phyloP scores from a whole-genome alignment of 2,113 vertebrate genomes.

The Microtus ochrogaster region DNA sequence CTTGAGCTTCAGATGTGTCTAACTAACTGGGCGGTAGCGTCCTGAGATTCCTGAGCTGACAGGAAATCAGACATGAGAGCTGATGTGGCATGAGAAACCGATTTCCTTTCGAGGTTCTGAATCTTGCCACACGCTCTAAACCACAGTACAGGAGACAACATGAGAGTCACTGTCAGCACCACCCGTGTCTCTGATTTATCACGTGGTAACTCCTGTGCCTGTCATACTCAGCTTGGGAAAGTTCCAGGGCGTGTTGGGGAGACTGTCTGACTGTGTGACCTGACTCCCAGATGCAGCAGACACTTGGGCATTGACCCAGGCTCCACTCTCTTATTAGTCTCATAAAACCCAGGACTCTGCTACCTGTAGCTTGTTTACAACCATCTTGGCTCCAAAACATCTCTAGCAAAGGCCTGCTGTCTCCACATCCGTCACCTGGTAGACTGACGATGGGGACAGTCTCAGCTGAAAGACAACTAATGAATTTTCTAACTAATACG shows the following conservation, averaged over 20 bases:
- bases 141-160: neutral
- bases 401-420: neutral
- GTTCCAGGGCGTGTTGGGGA: neutral
- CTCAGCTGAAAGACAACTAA: neutral
- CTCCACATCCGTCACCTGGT: too few species aligned
- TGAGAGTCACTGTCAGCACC: neutral
- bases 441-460: neutral
- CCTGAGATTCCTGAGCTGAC: neutral
- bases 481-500: neutral
- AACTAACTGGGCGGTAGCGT: fast-evolving
- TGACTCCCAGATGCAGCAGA: neutral
- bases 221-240: neutral
- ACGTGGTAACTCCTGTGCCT: fast-evolving
- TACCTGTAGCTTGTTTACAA: neutral
- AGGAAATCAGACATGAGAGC: neutral
- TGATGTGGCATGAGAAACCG: neutral
- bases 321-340: neutral
- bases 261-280: neutral
- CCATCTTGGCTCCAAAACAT: neutral
- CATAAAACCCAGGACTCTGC: neutral
- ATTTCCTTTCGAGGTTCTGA: neutral
- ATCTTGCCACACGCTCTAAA: neutral
- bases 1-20: neutral
- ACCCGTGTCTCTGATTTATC: neutral
- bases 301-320: too few species aligned